Base-by-base conservation (phyloP, 1,140 invertebrate genomes). In the Theocolax elegans region DNA sequence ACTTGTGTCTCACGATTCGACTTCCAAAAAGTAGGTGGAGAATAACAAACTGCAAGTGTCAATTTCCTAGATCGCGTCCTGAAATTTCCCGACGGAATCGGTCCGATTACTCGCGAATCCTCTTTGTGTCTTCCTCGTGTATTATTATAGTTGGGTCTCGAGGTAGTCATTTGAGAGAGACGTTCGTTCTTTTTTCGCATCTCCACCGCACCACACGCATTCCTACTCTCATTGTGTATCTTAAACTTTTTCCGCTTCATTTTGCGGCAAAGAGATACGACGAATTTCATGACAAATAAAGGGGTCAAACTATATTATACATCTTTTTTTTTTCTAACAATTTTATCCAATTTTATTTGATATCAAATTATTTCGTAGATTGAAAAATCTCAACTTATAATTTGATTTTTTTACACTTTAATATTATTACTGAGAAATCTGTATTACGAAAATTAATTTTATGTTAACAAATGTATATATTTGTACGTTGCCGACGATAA, bases 101-200 rank as follows among this genome's bases (percentile, higher is more conserved):
- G 3, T 44, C 17, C 51, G 49, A 54, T 62, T 54, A 29, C 23
- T 35, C 38, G 49, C 56, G 67, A 69, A 62, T 49, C 17, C 44
- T n/a, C 13, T 19, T 3, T 6, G 1, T 29, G 29, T 44, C 29
- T 35, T 49, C 19, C 46, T 21, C 35, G 46, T 40, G 17, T 42
- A 25, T 69, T 38, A 68, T 68, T 68, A 67, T 40, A 13, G 21
- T 21, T 13, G 23, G 31, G 6, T 35, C 31, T 40, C 15, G 38
- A 69, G 67, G 58, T 69, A 69, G 66, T 69, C 35, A 71, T 70
- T 71, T 73, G 69, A 56, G n/a, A n/a, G n/a, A n/a, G 49, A 46
- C 56, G 67, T 25, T 64, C 53, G n/a, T 9, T 42, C 13, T 12
- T 54, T 35, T 31, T 31, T 54, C 12, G 2, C 17, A 15, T 15